Base-by-base conservation (phyloP, 2,888 invertebrate species). In the Opisthograptis luteolata region DNA sequence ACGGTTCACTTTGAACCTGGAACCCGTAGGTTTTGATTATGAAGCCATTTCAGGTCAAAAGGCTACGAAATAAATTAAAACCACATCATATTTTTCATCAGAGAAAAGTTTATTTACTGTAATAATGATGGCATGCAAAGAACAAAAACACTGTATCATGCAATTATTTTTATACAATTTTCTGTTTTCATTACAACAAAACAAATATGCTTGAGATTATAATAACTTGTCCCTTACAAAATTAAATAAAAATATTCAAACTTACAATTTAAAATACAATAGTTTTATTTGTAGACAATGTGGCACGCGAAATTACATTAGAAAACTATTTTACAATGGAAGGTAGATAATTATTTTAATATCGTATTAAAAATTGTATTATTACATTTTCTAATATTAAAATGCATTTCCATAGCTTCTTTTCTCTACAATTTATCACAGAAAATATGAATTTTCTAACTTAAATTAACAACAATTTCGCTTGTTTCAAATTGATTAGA, bases 111-210 rank as follows among this genome's bases (percentile, higher is more conserved):
- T 69, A 66, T 62, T 65, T 47, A 64, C 52, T 64, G 59, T 65
- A 60, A 43, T 49, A 42, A 56, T 62, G 35, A 48, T 49, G 52
- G 74, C 87, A 88, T 88, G 87, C 87, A 85, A 83, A 73, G 64
- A 83, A 81, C 76, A 73, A 83, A 75, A 87, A 85, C 84, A 81
- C 83, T 72, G 68, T 65, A 70, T 71, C 87, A 87, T 88, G 87
- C 87, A 87, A 81, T 80, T 75, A 79, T 80, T 81, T 81, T 81
- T 70, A 52, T 70, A 75, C 46, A 66, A 73, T 76, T 76, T 73
- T 60, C 65, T 61, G 51, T 55, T 66, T 70, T 68, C 77, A 73
- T 68, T 62, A 65, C 58, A 70, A 73, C 62, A 66, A 70, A 70
- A 71, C 60, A 61, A 70, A 59, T 56, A 64, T 51, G 50, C 47